Conservation (phyloP, 2,888 invertebrate species). For the Eupithecia vulgata region DNA sequence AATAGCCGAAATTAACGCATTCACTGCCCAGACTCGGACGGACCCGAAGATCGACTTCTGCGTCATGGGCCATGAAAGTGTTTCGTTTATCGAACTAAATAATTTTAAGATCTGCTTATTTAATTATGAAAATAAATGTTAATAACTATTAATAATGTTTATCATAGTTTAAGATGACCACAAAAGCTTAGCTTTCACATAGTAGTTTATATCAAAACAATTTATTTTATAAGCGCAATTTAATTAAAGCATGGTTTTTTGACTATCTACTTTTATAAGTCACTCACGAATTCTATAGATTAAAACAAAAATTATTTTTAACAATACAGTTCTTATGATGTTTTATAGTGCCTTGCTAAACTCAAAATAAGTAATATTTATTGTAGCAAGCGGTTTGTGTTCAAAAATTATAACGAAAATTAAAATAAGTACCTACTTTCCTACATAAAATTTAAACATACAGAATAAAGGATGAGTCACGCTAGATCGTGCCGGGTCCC, state of each 20-base stretch:
- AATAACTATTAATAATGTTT: not conserved
- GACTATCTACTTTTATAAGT: not conserved
- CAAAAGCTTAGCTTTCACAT: conserved; percentile 28
- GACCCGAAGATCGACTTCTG: too few relatives aligned
- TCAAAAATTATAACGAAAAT: not conserved
- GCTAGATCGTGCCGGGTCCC: too few relatives aligned
- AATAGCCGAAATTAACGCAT: not conserved
- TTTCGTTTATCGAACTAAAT: not conserved
- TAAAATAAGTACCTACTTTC: not conserved
- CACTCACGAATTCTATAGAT: not conserved
- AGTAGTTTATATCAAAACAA: conserved; percentile 1
- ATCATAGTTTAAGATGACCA: conserved; percentile 1
- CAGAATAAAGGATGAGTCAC: too few relatives aligned
- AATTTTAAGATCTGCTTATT: not conserved
- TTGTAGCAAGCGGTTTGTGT: not conserved
- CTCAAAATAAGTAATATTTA: conserved; percentile 24
- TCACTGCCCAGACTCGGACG: too few relatives aligned
- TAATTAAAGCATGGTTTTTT: not conserved
- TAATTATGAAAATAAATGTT: not conserved
- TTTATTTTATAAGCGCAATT: conserved; percentile 1
- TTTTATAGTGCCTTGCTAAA: conserved; percentile 48
- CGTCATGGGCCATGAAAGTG: too few relatives aligned
- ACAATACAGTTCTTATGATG: conserved; percentile 36
- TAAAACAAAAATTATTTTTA: not conserved
- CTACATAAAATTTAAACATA: not conserved